Percentiles rank a stretch among this genome's conserved stretches.
phyloP scores from a whole-genome alignment of 1,140 invertebrate species.

The Bombus balteatus region DNA sequence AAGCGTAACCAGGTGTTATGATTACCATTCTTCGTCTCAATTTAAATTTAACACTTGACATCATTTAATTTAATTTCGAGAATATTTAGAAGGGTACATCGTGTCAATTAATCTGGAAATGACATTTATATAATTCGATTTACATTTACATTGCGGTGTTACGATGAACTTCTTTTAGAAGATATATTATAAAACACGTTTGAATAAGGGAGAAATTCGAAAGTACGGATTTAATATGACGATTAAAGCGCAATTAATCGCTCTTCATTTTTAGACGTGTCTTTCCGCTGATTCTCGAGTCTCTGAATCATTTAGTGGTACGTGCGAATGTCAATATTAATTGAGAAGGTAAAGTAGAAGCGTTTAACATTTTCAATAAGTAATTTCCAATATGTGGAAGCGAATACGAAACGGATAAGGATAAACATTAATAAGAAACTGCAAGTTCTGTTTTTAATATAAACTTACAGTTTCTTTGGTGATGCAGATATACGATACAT shows the following conservation, averaged over 20 bases:
- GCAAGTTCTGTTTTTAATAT: conserved; percentile 1
- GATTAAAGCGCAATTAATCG: background rate
- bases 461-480: conserved; percentile 31
- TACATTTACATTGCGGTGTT: background rate
- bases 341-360: conserved; percentile 41
- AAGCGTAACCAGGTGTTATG: background rate
- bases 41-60: background rate
- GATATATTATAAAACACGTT: too few species aligned
- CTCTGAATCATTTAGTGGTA: conserved; percentile 60
- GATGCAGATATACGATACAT: conserved; percentile 19
- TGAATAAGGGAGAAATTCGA: conserved; percentile 6
- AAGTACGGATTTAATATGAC: background rate
- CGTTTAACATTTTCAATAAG: conserved; percentile 32
- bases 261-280: background rate
- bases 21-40: background rate
- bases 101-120: conserved; percentile 54
- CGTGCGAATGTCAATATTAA: conserved; percentile 67
- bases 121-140: conserved; percentile 20
- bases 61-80: background rate
- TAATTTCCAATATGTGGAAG: background rate
- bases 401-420: background rate
- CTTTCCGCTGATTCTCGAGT: conserved; percentile 58
- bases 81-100: background rate
- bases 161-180: background rate
- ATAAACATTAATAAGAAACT: conserved; percentile 7